Evolutionary conservation across 2,797 vertebrate species (phyloP).

Genomic region (Molossus alvarezi): DNA sequence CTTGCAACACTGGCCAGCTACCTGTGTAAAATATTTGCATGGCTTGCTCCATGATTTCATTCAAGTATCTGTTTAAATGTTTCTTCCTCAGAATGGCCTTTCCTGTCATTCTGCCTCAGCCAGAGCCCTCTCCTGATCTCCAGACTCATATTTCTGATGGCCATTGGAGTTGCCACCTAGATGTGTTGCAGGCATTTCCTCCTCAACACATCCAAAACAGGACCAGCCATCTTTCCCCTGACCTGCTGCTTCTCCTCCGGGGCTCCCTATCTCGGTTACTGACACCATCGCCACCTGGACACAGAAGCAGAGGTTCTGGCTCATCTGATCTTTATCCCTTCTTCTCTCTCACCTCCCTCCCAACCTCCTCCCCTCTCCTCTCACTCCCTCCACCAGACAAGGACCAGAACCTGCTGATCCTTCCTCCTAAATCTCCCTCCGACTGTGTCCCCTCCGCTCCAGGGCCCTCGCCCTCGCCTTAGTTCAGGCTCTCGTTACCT

Average conservation of each 20-base stretch:
- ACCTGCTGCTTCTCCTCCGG: neutral
- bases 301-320: neutral
- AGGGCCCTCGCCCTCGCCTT: neutral
- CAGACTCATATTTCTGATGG: neutral
- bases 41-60: neutral
- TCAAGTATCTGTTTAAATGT: neutral
- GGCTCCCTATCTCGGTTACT: too few relatives aligned
- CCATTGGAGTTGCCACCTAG: neutral
- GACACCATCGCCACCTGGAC: neutral
- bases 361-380: neutral
- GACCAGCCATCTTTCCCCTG: neutral
- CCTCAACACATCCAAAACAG: neutral
- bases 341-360: neutral
- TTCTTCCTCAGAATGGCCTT: neutral
- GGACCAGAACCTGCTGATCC: neutral
- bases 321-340: neutral
- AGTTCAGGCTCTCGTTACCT: neutral
- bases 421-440: neutral
- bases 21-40: neutral
- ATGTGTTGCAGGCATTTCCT: neutral
- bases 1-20: neutral
- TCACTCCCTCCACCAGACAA: neutral
- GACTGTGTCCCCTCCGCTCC: neutral
- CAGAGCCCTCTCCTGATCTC: neutral
- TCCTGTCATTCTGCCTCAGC: neutral